Evolutionary conservation across 2,888 invertebrate genomes (phyloP).

Genomic region (Actias luna): DNA sequence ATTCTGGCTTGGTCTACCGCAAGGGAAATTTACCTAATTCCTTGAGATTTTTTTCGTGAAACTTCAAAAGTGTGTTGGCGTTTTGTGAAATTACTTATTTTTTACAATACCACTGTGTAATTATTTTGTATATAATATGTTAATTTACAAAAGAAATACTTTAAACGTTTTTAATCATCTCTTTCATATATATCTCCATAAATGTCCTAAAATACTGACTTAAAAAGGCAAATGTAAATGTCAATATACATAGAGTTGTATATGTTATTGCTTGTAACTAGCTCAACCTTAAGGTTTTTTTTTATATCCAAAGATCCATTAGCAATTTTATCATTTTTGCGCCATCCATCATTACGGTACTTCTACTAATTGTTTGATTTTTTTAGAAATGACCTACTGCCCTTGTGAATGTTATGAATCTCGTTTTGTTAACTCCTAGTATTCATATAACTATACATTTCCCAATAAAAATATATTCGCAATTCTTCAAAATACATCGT

Average conservation of each 20-base stretch:
- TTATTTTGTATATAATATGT: background rate
- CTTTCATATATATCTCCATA: background rate
- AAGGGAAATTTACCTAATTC: slow-evolving; percentile 68
- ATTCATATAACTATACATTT: no score
- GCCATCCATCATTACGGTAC: no score
- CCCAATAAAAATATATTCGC: background rate
- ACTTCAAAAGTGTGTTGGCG: slow-evolving; percentile 13
- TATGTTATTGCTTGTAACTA: background rate
- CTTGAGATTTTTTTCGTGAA: slow-evolving; percentile 45
- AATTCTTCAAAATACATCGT: background rate
- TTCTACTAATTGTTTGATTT: no score
- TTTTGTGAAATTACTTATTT: background rate
- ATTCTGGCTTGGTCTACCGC: slow-evolving; percentile 63
- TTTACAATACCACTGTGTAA: background rate
- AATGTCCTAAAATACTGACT: background rate
- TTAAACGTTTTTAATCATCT: background rate
- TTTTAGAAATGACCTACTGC: no score
- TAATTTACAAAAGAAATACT: background rate
- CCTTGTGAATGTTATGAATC: no score
- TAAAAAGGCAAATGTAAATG: background rate
- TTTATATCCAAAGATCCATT: no score
- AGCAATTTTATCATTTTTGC: no score
- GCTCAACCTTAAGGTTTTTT: no score
- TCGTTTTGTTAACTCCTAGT: no score
- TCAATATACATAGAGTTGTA: background rate